Evolutionary conservation across 2,888 invertebrate species (phyloP).

Genomic region (Seira musarum): DNA sequence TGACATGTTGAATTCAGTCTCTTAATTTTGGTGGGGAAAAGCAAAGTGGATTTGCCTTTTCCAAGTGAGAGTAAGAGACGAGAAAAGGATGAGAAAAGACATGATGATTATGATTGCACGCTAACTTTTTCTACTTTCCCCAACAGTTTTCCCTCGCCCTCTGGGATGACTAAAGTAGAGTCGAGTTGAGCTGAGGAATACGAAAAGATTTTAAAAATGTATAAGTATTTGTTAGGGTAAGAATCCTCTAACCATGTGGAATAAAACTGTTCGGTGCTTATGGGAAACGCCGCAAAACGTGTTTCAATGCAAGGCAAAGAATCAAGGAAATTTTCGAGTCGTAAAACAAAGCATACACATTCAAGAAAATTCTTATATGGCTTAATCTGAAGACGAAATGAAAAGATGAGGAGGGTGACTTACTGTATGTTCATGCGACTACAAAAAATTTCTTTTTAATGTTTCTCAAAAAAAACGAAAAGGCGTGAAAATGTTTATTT

Average conservation of each 20-base stretch:
- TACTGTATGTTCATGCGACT: too few relatives aligned
- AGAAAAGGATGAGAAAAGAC: background rate
- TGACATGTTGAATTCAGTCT: background rate
- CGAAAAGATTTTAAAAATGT: background rate
- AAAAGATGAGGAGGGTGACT: background rate
- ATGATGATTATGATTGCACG: background rate
- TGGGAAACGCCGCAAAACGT: too few relatives aligned
- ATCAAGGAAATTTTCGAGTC: too few relatives aligned
- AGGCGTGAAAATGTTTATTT: conserved; percentile 15
- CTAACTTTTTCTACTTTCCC: background rate
- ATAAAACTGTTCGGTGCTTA: too few relatives aligned
- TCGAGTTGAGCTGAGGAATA: background rate
- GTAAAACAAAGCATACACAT: too few relatives aligned
- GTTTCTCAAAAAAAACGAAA: background rate
- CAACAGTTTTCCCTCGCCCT: background rate
- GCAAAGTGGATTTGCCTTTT: background rate
- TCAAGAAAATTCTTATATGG: too few relatives aligned
- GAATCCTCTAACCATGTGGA: background rate
- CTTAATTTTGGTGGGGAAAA: background rate
- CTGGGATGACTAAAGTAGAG: background rate
- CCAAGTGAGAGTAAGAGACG: background rate
- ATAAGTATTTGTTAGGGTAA: background rate
- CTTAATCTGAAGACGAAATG: too few relatives aligned
- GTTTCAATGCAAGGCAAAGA: too few relatives aligned
- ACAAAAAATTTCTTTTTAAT: background rate